Conservation (phyloP, 2,888 invertebrate species). For the Copidosoma aretas region DNA sequence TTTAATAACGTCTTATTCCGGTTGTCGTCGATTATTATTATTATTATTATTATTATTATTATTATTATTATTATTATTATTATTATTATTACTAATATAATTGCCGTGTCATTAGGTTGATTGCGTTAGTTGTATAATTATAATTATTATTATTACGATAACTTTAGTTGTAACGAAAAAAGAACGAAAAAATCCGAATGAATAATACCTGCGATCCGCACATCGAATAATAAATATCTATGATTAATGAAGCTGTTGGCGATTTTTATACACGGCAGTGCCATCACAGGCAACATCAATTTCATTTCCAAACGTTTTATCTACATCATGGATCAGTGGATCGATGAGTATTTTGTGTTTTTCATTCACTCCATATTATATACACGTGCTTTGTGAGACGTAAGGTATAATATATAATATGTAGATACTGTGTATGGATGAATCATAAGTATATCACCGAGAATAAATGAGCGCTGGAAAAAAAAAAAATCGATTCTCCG, state of each 20-base stretch:
- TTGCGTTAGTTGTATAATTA: conserved; percentile 10
- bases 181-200: not conserved
- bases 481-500: conserved; percentile 15
- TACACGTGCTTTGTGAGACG: conserved; percentile 23
- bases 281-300: conserved; percentile 49
- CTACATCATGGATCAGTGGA: conserved; percentile 30
- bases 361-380: conserved; percentile 36
- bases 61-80: conserved; percentile 13
- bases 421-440: conserved; percentile 34
- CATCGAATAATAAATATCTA: too few species aligned
- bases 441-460: conserved; percentile 35
- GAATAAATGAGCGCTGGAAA: conserved; percentile 25
- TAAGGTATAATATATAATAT: conserved; percentile 30
- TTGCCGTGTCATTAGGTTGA: conserved; percentile 30
- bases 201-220: conserved; percentile 12
- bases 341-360: conserved; percentile 33
- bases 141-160: conserved; percentile 10
- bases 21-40: not conserved
- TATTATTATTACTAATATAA: conserved; percentile 6
- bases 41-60: conserved; percentile 14
- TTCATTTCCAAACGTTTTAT: too few species aligned
- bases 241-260: conserved; percentile 22
- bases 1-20: conserved; percentile 1
- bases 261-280: conserved; percentile 44
- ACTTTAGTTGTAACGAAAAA: not conserved